phyloP scores from a whole-genome alignment of 2,888 invertebrate species.

The Dryocosmus kuriphilus region DNA sequence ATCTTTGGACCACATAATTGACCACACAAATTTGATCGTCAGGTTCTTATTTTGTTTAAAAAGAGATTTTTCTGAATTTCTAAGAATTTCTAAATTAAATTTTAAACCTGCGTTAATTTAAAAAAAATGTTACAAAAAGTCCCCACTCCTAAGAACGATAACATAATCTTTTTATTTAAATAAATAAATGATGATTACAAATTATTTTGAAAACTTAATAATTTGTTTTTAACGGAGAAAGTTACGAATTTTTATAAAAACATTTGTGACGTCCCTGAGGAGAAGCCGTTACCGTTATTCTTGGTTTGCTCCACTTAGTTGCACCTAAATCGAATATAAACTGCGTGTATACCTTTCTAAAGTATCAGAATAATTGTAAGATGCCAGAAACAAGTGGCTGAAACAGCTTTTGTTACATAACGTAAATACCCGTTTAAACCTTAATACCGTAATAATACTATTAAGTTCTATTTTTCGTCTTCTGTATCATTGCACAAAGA shows the following conservation, averaged over 20 bases:
- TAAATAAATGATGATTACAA: too few relatives aligned
- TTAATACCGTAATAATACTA: not conserved
- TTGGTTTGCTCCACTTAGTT: slow-evolving; percentile 32
- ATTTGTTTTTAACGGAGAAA: not conserved
- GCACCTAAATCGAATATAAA: slow-evolving; percentile 34
- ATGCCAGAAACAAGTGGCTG: not conserved
- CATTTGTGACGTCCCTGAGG: not conserved
- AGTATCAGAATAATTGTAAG: slow-evolving; percentile 24
- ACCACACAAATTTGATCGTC: too few relatives aligned
- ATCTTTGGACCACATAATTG: too few relatives aligned
- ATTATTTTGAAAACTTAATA: not conserved
- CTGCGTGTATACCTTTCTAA: slow-evolving; percentile 27
- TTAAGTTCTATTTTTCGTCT: not conserved
- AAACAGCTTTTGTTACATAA: not conserved
- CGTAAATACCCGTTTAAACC: not conserved
- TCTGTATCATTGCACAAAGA: not conserved
- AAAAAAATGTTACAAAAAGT: too few relatives aligned
- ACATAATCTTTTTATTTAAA: too few relatives aligned
- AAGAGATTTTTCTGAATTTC: too few relatives aligned
- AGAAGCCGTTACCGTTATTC: slow-evolving; percentile 25
- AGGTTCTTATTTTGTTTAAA: too few relatives aligned
- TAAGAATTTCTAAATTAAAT: too few relatives aligned
- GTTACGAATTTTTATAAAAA: not conserved
- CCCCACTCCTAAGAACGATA: too few relatives aligned
- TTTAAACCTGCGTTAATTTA: too few relatives aligned